Percentiles rank a stretch among this genome's conserved stretches.
Conservation (phyloP, 2,888 invertebrate genomes). For the Caenorhabditis sp. region DNA sequence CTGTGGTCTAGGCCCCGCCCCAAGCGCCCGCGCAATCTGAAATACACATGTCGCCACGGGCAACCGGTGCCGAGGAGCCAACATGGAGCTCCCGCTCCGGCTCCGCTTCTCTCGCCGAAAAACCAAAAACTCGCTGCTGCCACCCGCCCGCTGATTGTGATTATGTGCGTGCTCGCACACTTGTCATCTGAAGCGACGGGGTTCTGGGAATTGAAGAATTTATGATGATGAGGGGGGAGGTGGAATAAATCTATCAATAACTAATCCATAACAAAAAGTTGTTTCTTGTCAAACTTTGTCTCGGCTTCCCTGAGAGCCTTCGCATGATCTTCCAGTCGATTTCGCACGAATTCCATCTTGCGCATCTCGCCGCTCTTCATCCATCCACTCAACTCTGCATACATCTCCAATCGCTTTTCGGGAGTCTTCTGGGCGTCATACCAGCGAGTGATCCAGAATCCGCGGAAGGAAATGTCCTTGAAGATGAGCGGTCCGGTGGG, state of each 20-base stretch:
- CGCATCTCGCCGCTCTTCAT: constrained; percentile 88
- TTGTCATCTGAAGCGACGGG: background rate
- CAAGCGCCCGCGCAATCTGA: constrained; percentile 7
- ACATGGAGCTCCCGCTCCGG: background rate
- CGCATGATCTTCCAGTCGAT: constrained; percentile 87
- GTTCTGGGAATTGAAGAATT: too few species aligned
- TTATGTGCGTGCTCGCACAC: constrained; percentile 1
- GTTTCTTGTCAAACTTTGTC: constrained; percentile 84
- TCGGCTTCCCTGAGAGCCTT: constrained; percentile 89
- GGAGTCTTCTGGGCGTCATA: constrained; percentile 83
- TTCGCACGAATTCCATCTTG: constrained; percentile 88
- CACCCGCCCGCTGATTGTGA: constrained; percentile 7
- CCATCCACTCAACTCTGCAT: constrained; percentile 86
- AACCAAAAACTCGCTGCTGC: too few species aligned
- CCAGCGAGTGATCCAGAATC: constrained; percentile 93
- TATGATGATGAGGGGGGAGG: too few species aligned
- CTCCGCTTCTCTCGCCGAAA: background rate
- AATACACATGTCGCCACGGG: constrained; percentile 13
- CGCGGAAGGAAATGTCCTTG: constrained; percentile 89
- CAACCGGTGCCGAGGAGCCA: constrained; percentile 2
- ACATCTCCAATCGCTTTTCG: too few species aligned
- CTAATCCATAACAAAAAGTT: constrained; percentile 82
- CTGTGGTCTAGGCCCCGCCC: background rate
- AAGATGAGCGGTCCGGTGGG: constrained; percentile 92
- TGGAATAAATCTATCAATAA: background rate